Base-by-base conservation (phyloP, 92 coral and sea anemone genomes). In the Pocillopora meandrina region DNA sequence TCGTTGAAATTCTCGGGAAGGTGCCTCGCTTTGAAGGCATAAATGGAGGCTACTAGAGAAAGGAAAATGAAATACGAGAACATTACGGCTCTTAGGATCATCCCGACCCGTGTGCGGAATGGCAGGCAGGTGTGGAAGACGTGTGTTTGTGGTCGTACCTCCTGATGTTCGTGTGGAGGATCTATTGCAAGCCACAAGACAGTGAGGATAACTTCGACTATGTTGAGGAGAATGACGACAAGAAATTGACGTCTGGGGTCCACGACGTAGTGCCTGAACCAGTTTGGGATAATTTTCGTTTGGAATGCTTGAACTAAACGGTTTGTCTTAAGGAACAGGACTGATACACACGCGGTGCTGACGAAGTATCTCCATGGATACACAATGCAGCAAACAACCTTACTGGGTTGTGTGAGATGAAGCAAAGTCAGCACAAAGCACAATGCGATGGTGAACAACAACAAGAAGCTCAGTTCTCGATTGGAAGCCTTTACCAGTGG, bases 401-500 rank as follows among this genome's bases (percentile, higher is more conserved):
- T 69, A 20, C 88, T 93, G 23, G 96, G 96, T 21, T 78, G 83
- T 56, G 73, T 77, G 34, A 93, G 77, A 66, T 90, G 91, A n/a
- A 93, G 76, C 14, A 93, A 76, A 13, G 96, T 82, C 66, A 93
- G 78, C 60, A 91, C 65, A 65, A 90, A 93, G 52, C 90, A 90
- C 77, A 90, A 63, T 9, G 88, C 84, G 52, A 93, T 90, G 4
- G 90, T 61, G 12, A 84, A 71, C 42, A 93, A 82, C 83, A 93
- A 69, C 13, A 93, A 73, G 69, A 86, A 85, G 70, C 93, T 90
- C 33, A 93, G 92, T 57, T 93, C 96, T 15, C 96, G 90, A 64
- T 93, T 93, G 59, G 93, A 93, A 1, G 92, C 96, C 26, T 90
- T 93, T 17, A 93, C 92, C 17, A 93, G 59, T 1, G 96, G 96